Evolutionary conservation across 2,888 invertebrate species (phyloP).

Genomic region (Bimastos eiseni): DNA sequence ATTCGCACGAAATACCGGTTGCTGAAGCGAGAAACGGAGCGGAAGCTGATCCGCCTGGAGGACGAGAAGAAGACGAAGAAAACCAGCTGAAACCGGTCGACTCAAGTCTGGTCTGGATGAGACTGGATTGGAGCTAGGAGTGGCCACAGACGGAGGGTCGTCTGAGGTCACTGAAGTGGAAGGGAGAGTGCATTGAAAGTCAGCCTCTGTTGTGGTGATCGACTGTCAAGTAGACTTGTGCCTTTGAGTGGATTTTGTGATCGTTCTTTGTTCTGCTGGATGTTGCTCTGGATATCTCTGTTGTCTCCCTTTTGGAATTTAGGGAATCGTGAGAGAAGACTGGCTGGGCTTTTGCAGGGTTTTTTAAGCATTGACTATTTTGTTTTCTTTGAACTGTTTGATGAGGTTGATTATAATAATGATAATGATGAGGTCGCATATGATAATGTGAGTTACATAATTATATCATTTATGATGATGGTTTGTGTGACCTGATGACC

Average conservation of each 20-base stretch:
- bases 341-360: neutral
- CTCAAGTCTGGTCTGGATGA: neutral
- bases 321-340: neutral
- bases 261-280: neutral
- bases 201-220: neutral
- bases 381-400: neutral
- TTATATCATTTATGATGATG: neutral
- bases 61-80: neutral
- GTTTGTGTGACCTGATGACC: neutral
- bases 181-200: neutral
- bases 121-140: neutral
- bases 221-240: neutral
- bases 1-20: conserved; percentile 62
- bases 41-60: conserved; percentile 19
- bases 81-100: conserved; percentile 2
- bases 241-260: neutral
- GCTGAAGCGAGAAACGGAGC: conserved; percentile 27
- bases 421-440: neutral
- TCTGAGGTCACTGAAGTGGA: neutral
- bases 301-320: neutral
- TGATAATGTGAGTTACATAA: neutral
- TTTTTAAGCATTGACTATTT: neutral
- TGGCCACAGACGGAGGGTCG: neutral
- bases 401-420: neutral
- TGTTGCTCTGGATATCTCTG: neutral